Evolutionary conservation across 2,888 invertebrate genomes (phyloP), one percentile per base, ranked within the genome.

Genomic region (Tribolium freemani): DNA sequence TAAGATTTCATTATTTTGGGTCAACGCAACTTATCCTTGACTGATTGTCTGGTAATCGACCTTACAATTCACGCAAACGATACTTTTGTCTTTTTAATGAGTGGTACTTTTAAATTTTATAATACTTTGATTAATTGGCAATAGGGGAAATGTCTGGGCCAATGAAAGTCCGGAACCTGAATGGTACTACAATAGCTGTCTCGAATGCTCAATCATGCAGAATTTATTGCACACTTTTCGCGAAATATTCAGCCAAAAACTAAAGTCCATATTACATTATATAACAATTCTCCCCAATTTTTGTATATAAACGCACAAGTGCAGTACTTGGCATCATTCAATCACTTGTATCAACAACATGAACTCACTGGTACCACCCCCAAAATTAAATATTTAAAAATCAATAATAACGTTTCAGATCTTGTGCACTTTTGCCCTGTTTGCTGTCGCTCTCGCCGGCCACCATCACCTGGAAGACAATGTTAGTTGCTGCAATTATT

Each of bases 171-270:
- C 11, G 8, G 45, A 5, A 26, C 26, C 26, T 3, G 5, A 26
- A 26, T 1, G 38, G 50, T 50, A 50, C 50, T 16, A 20, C 50
- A 50, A 6, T 48, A 48, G 16, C 48, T 16, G 48, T 8, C 5
- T 54, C 48, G n/a, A 46, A 57, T 57, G 72, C 21, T 69, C 48
- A 72, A 72, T 72, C 72, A 72, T 72, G 72, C 72, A 61, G 45
- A 72, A 61, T 68, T 61, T 57, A 72, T 72, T 72, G 72, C 72
- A 72, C 21, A 13, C 30, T n/a, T 48, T 56, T 67, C 58, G 8
- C 38, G 38, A 38, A 38, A 38, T 38, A 8, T 50, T 51, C 51
- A 10, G 16, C 20, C n/a, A 51, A 63, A 63, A 50, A 60, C 45
- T 60, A 10, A 16, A n/a, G 48, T 48, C 31, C 10, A 13, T 48